These are phyloP conservation scores for Chironomus tepperi DNA, from an alignment of 1,140 invertebrate species.

Conservation along the genomic window DNA sequence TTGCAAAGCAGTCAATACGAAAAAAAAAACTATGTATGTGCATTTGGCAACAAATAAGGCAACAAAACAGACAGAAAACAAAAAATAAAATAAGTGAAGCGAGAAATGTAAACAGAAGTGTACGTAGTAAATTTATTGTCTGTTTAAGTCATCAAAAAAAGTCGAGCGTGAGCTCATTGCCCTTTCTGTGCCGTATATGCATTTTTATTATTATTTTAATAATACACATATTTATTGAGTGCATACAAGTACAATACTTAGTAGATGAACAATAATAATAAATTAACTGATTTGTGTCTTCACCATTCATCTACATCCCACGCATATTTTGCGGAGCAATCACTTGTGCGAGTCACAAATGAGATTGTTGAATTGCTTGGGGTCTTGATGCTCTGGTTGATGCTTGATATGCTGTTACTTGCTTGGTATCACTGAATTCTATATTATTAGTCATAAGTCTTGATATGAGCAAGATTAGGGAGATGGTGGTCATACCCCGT, in stretches of 20 bases:
- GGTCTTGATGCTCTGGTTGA: no score
- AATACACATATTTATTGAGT: no score
- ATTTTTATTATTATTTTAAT: no score
- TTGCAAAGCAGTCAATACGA: conserved; percentile 2
- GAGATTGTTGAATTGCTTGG: no score
- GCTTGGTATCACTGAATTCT: no score
- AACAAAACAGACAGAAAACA: no score
- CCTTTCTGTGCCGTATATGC: neutral
- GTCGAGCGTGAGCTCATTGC: neutral
- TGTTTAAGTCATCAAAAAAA: conserved; percentile 14
- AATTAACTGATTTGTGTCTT: conserved; percentile 2
- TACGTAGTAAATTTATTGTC: neutral
- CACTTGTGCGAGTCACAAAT: no score
- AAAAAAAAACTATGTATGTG: neutral
- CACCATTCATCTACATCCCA: neutral
- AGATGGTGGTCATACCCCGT: no score
- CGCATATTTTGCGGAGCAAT: neutral
- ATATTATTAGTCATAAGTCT: no score
- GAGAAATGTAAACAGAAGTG: conserved; percentile 7
- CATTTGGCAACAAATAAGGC: neutral
- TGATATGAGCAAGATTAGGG: no score
- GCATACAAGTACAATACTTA: neutral
- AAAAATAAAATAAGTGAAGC: neutral
- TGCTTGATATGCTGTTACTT: no score
- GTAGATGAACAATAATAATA: conserved; percentile 1